Evolutionary conservation across 1,140 invertebrate genomes (phyloP).

Genomic region (Drosophila funebris): DNA sequence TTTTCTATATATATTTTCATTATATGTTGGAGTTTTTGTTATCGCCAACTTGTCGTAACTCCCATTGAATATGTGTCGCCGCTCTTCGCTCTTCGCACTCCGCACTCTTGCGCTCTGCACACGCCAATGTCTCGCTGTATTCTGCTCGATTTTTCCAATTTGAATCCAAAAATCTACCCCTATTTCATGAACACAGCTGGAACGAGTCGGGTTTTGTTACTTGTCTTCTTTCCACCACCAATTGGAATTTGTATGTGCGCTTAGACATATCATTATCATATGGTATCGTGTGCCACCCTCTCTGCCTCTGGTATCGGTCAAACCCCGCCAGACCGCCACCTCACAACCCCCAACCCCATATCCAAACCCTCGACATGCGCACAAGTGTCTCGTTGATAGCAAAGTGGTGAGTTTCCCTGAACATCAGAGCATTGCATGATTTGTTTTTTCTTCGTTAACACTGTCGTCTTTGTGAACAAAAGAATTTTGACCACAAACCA

Average conservation of each 20-base stretch:
- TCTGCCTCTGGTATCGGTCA: not conserved
- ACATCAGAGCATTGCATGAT: not conserved
- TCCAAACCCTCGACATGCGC: constrained; percentile 58
- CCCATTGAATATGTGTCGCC: constrained; percentile 20
- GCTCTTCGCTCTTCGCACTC: constrained; percentile 31
- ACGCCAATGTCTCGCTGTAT: constrained; percentile 42
- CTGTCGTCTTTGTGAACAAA: not conserved
- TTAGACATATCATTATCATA: constrained; percentile 76
- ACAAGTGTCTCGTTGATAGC: constrained; percentile 49
- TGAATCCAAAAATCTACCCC: constrained; percentile 67
- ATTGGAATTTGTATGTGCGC: constrained; percentile 53
- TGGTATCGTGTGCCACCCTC: constrained; percentile 58
- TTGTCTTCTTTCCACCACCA: constrained; percentile 57
- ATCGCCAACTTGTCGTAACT: constrained; percentile 42
- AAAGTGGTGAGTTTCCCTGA: constrained; percentile 51
- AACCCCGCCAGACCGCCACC: no score
- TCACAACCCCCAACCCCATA: constrained; percentile 4
- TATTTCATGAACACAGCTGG: constrained; percentile 61
- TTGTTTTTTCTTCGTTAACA: constrained; percentile 2
- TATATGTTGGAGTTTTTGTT: not conserved
- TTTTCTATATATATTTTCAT: no score
- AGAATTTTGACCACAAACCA: constrained; percentile 14
- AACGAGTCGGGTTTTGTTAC: constrained; percentile 31
- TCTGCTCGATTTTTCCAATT: constrained; percentile 69
- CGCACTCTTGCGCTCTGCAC: constrained; percentile 51